Percentiles rank a stretch among this genome's conserved stretches.
phyloP scores from a whole-genome alignment of 2,797 vertebrate genomes.

The Semotilus atromaculatus region DNA sequence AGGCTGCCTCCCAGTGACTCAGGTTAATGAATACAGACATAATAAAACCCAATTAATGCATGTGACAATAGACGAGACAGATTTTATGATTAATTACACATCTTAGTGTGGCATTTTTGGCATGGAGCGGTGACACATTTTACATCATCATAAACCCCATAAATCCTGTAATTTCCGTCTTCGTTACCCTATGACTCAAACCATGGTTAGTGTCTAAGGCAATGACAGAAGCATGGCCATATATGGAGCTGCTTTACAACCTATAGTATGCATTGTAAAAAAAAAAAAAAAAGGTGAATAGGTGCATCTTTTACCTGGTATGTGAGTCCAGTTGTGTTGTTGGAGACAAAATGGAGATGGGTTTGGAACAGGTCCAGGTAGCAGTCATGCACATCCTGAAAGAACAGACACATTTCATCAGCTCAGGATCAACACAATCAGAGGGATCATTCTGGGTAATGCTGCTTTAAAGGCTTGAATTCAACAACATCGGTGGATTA shows the following conservation, averaged over 20 bases:
- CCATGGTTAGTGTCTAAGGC: not conserved
- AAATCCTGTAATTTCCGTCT: not conserved
- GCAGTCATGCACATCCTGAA: constrained; percentile 90
- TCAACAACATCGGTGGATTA: constrained; percentile 25
- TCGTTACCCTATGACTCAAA: constrained; percentile 13
- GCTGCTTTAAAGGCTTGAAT: constrained; percentile 5
- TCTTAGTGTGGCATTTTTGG: constrained; percentile 3
- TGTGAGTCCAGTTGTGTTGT: constrained; percentile 84
- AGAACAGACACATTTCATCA: constrained; percentile 39
- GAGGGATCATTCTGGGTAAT: constrained; percentile 30
- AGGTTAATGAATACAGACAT: constrained; percentile 46
- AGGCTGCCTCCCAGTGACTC: constrained; percentile 49
- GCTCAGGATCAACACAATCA: constrained; percentile 34
- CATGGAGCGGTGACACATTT: constrained; percentile 17
- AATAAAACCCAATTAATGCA: constrained; percentile 70
- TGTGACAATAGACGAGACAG: constrained; percentile 57
- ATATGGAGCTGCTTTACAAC: not conserved
- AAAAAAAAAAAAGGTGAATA: not conserved
- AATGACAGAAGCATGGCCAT: not conserved
- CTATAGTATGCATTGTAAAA: constrained; percentile 14
- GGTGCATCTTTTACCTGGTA: constrained; percentile 84
- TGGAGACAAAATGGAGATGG: constrained; percentile 93
- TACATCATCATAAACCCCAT: constrained; percentile 1
- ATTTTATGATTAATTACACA: constrained; percentile 55
- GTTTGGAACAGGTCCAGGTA: constrained; percentile 95